A percentile compares a stretch with the other conserved stretches of the same genome.
Evolutionary conservation across 2,888 invertebrate species (phyloP).

Genomic region (Drosophila nigricruria): DNA sequence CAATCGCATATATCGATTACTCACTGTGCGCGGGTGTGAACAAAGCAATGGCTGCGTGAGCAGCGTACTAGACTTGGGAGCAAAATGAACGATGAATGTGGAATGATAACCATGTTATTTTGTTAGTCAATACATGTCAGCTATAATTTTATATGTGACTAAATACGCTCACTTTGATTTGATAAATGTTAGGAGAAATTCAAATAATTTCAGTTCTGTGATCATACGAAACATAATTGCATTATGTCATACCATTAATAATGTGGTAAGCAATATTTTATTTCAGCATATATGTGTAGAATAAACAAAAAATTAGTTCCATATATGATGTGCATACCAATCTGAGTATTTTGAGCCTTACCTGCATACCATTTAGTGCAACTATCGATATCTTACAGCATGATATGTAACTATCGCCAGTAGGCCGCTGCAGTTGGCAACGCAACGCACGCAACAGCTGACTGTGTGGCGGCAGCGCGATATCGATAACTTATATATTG

Average conservation of each 20-base stretch:
- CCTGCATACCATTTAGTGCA: background rate
- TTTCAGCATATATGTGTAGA: too few species aligned
- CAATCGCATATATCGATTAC: constrained; percentile 35
- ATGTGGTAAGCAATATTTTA: too few species aligned
- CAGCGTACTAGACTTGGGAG: background rate
- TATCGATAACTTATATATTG: constrained; percentile 42
- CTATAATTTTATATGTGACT: too few species aligned
- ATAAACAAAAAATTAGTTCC: too few species aligned
- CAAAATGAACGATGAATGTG: too few species aligned
- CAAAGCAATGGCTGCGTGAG: background rate
- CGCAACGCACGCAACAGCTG: constrained; percentile 35
- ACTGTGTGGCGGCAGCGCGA: constrained; percentile 26
- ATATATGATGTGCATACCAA: background rate
- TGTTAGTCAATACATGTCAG: too few species aligned
- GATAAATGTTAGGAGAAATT: too few species aligned
- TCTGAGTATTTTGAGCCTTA: background rate
- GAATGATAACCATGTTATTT: too few species aligned
- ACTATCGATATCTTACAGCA: constrained; percentile 7
- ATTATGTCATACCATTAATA: too few species aligned
- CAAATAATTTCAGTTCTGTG: too few species aligned
- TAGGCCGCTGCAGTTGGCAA: constrained; percentile 21
- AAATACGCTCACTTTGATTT: too few species aligned
- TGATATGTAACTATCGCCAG: constrained; percentile 37
- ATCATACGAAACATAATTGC: too few species aligned
- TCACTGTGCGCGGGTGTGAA: background rate